Conservation (phyloP, 2,797 vertebrate species). For the Manis javanica region DNA sequence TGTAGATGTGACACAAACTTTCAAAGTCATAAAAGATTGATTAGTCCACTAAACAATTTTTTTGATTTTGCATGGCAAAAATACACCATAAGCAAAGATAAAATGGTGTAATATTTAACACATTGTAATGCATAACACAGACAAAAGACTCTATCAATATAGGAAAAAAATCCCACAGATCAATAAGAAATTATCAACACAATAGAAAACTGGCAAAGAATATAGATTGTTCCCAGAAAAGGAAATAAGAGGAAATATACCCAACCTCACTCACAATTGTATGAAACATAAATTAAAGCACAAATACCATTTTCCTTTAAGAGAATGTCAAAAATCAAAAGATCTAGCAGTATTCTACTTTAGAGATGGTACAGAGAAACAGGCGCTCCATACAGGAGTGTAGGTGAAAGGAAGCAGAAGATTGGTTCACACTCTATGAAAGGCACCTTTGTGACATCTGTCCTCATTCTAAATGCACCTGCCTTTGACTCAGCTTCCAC, state of each 20-base stretch:
- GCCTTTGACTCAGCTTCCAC: background rate
- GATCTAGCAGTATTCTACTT: background rate
- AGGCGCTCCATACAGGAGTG: background rate
- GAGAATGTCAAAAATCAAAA: background rate
- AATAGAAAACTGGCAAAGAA: background rate
- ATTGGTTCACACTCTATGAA: background rate
- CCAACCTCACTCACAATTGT: background rate
- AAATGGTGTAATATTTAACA: background rate
- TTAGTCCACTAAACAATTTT: background rate
- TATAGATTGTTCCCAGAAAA: background rate
- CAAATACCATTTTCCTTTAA: background rate
- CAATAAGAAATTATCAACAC: background rate
- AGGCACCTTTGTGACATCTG: background rate
- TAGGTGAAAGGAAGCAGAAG: background rate
- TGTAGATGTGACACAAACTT: background rate
- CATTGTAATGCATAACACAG: background rate
- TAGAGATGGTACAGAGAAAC: background rate
- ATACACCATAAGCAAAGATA: background rate
- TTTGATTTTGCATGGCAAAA: slow-evolving; percentile 20
- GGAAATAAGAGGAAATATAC: background rate
- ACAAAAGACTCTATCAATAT: background rate
- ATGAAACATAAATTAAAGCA: background rate
- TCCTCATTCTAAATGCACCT: background rate
- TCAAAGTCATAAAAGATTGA: background rate
- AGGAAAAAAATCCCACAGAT: background rate